Percentiles rank a stretch among this genome's conserved stretches.
Conservation (phyloP, 2,113 vertebrate genomes). For the Mustela lutreola region DNA sequence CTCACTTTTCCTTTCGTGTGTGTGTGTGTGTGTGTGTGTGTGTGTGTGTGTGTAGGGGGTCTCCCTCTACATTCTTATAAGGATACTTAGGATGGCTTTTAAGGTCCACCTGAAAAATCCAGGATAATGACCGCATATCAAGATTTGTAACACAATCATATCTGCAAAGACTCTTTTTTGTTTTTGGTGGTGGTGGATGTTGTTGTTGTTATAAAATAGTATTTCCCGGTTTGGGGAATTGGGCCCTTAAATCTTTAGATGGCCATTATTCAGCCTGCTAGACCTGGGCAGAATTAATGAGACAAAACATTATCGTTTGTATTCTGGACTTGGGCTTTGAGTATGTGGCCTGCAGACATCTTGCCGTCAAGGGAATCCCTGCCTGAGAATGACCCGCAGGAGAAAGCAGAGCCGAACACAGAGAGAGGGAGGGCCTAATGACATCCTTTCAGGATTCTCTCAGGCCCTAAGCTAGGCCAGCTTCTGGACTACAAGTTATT, state of each 20-base stretch:
- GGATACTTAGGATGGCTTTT: background rate
- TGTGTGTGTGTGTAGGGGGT: rapidly evolving
- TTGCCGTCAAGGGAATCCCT: background rate
- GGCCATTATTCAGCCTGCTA: background rate
- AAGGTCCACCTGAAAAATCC: background rate
- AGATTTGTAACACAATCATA: background rate
- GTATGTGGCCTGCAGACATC: background rate
- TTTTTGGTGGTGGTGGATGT: background rate
- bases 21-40: rapidly evolving
- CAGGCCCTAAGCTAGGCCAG: background rate
- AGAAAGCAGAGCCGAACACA: background rate
- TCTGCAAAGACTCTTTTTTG: background rate
- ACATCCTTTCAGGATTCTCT: background rate
- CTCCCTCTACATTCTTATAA: background rate
- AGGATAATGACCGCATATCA: background rate
- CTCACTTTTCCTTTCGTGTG: background rate
- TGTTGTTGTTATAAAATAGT: background rate
- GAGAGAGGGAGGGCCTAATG: background rate
- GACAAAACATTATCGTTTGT: background rate
- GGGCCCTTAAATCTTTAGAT: background rate
- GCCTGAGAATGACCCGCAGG: background rate
- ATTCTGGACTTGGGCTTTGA: background rate
- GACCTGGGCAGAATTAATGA: background rate
- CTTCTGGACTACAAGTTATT: background rate
- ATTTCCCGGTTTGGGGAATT: background rate